Conservation (phyloP, 2,113 vertebrate genomes). For the Heteronetta atricapilla region DNA sequence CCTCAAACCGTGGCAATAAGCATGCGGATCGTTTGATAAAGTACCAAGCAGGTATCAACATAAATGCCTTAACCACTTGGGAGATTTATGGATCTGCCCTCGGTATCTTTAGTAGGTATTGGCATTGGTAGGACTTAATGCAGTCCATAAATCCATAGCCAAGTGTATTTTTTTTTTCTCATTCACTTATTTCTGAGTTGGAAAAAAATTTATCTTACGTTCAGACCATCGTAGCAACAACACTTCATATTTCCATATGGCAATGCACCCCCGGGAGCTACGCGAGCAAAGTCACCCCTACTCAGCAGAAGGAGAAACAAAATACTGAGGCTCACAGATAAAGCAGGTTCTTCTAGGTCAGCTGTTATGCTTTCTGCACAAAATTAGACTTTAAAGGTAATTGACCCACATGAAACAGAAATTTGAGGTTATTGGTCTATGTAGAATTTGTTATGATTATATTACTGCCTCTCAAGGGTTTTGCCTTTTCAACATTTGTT, state of each 20-base stretch:
- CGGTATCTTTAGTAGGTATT: not conserved
- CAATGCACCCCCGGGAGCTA: not conserved
- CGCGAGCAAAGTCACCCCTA: not conserved
- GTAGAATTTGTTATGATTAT: not conserved
- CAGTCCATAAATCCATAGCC: not conserved
- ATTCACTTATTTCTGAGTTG: not conserved
- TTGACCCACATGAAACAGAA: not conserved
- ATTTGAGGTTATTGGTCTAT: not conserved
- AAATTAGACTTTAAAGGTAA: not conserved
- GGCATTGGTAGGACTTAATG: not conserved
- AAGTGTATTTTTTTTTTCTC: not conserved
- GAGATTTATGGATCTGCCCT: not conserved
- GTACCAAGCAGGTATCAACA: not conserved
- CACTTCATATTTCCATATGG: not conserved
- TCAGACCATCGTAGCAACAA: not conserved
- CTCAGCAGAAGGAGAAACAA: not conserved
- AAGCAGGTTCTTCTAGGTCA: not conserved
- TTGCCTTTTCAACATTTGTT: not conserved
- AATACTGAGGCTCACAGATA: not conserved
- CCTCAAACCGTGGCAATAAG: not conserved
- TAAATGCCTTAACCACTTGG: not conserved
- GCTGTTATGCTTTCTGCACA: not conserved
- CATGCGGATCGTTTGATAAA: rapidly evolving
- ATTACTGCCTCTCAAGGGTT: not conserved
- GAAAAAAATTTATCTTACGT: not conserved